Conservation (phyloP, 2,113 vertebrate species). For the Synchiropus splendidus region DNA sequence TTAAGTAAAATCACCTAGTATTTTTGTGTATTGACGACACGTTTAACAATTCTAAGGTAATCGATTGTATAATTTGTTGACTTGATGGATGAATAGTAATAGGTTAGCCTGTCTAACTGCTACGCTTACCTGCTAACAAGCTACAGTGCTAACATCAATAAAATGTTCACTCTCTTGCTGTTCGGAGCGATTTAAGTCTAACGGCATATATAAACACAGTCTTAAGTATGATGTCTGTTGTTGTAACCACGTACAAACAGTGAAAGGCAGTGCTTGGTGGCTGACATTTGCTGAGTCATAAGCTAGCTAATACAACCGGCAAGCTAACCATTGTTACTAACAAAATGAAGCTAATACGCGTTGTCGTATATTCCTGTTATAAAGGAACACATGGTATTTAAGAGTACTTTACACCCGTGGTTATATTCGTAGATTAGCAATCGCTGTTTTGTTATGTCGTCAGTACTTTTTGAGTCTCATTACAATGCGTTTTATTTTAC, state of each 20-base stretch:
- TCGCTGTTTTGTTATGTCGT: slow-evolving; percentile 5
- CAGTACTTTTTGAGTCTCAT: background rate
- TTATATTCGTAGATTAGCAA: too few relatives aligned
- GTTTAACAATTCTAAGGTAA: slow-evolving; percentile 55
- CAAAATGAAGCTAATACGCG: too few relatives aligned
- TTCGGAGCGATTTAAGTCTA: too few relatives aligned
- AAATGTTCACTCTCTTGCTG: slow-evolving; percentile 5
- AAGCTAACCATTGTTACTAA: slow-evolving; percentile 45
- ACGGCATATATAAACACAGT: slow-evolving; percentile 9
- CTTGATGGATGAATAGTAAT: background rate
- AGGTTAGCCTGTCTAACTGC: slow-evolving; percentile 41
- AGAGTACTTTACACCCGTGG: too few relatives aligned
- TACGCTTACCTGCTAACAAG: slow-evolving; percentile 29
- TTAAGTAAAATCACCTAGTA: slow-evolving; percentile 22
- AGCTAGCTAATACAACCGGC: slow-evolving; percentile 53
- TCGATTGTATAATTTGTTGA: slow-evolving; percentile 6
- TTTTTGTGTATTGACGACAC: slow-evolving; percentile 11
- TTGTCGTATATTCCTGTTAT: too few relatives aligned
- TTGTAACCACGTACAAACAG: background rate
- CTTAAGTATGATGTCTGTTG: background rate
- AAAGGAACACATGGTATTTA: too few relatives aligned
- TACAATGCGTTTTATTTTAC: background rate
- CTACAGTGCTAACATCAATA: slow-evolving; percentile 40
- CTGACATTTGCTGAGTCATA: slow-evolving; percentile 67
- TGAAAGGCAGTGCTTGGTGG: background rate